Conservation (phyloP, 2,888 invertebrate species). For the Lottia gigantea region DNA sequence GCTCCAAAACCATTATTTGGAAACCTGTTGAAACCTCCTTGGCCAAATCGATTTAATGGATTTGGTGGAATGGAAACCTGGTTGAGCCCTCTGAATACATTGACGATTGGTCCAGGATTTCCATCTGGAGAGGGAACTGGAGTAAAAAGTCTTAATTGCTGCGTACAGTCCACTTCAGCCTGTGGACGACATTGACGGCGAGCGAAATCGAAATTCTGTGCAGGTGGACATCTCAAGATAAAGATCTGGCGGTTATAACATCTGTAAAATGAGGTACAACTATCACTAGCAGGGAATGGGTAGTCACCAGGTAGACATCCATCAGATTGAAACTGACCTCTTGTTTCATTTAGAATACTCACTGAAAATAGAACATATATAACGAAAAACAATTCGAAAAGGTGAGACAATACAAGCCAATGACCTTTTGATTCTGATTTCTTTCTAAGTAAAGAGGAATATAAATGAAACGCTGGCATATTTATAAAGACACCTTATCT, state of each 20-base stretch:
- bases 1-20: too few relatives aligned
- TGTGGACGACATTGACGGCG: conserved; percentile 18
- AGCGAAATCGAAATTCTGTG: conserved; percentile 1
- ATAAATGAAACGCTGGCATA: too few relatives aligned
- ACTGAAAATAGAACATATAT: neutral
- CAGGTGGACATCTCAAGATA: neutral
- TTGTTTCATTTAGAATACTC: neutral
- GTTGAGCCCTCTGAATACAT: too few relatives aligned
- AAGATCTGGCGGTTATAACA: neutral
- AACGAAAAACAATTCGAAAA: too few relatives aligned
- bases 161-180: neutral
- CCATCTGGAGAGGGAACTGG: neutral
- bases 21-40: too few relatives aligned
- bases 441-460: too few relatives aligned
- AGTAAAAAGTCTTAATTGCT: neutral
- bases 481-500: too few relatives aligned
- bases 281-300: neutral
- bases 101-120: neutral
- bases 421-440: too few relatives aligned
- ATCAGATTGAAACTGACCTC: neutral
- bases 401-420: too few relatives aligned
- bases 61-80: too few relatives aligned
- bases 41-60: too few relatives aligned
- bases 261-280: neutral
- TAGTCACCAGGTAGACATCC: conserved; percentile 17